A percentile compares a stretch with the other conserved stretches of the same genome.
phyloP scores from a whole-genome alignment of 2,797 vertebrate genomes.

The Lepilemur septentrionalis region DNA sequence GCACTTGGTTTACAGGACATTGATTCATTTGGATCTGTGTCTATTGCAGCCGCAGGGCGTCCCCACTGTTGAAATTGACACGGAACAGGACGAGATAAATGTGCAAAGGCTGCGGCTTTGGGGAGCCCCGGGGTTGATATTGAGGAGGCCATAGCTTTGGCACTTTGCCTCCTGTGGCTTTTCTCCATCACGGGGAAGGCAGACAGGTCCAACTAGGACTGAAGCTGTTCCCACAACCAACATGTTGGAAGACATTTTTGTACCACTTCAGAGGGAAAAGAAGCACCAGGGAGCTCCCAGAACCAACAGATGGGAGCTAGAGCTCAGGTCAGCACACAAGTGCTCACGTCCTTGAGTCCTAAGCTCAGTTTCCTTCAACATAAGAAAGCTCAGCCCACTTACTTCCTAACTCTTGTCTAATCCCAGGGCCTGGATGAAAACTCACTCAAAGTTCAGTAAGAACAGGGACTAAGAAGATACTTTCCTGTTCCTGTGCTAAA shows the following conservation, averaged over 20 bases:
- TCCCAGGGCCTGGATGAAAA: not conserved
- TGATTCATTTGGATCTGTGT: conserved; percentile 69
- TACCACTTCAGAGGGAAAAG: not conserved
- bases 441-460: not conserved
- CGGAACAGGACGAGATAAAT: conserved; percentile 59
- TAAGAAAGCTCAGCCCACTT: not conserved
- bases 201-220: not conserved
- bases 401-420: not conserved
- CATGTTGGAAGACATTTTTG: not conserved
- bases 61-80: conserved; percentile 63
- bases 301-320: not conserved
- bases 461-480: not conserved
- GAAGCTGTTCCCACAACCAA: not conserved
- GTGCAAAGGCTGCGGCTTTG: conserved; percentile 4
- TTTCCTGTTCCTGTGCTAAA: not conserved
- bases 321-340: not conserved
- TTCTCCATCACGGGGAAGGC: not conserved
- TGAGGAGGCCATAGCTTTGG: not conserved
- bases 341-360: not conserved
- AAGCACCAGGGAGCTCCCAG: not conserved
- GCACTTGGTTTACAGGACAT: conserved; percentile 59
- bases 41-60: conserved; percentile 59
- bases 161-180: not conserved
- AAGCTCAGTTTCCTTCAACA: not conserved
- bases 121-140: conserved; percentile 32